Evolutionary conservation across 2,888 invertebrate species (phyloP), one percentile per base, ranked within the genome.

Genomic region (Acrobasis repandana): DNA sequence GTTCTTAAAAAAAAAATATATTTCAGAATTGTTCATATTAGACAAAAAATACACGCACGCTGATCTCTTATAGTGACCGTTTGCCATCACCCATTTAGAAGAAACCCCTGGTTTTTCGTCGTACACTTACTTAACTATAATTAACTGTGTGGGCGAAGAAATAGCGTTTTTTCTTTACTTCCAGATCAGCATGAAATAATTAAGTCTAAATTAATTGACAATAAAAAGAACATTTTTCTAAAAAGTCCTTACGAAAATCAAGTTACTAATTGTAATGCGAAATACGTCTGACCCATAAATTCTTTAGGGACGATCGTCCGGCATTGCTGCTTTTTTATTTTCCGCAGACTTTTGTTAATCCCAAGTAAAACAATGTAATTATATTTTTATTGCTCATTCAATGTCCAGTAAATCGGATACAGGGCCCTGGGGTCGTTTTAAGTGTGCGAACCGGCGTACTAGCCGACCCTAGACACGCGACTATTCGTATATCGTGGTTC

Each of bases 331-430:
- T 33, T 52, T 60, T 60, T 51, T 46, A 51, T 59, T 60, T 60
- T 52, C 60, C 52, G 15, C 67, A 73, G 72, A 75, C 78, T 83
- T 76, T 80, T 80, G 80, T 82, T 80, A 81, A 84, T 83, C 76
- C 78, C 69, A 76, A 84, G 78, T 82, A 80, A 83, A 85, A 83
- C 86, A 85, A 85, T 83, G 82, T 88, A 88, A 88, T 90, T 87
- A 89, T 88, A 88, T 88, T 88, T 87, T 88, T 90, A 90, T 86
- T 87, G 85, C 82, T 86, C 85, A 85, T 88, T 88, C 83, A 80
- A 85, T 86, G 86, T 87, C 82, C 83, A 86, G 85, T 87, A 87
- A 90, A 89, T 88, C 86, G 86, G 82, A 80, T 79, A 80, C 79
- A 77, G 74, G 82, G 79, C 89, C 85, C 84, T 62, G 68, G 85